These are phyloP conservation scores for Pogona vitticeps DNA, from an alignment of 2,113 vertebrate species.

Conservation along the genomic window DNA sequence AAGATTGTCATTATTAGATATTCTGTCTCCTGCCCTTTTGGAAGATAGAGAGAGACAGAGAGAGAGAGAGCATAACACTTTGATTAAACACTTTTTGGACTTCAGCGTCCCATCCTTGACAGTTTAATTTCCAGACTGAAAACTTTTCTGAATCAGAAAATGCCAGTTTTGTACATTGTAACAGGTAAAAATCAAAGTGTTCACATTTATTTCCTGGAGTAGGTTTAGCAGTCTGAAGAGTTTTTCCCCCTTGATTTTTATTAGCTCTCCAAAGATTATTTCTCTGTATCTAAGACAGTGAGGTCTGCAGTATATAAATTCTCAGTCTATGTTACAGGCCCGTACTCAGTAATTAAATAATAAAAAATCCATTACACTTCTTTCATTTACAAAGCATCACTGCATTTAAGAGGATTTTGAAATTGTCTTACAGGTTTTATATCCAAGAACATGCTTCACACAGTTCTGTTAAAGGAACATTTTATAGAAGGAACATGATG, in stretches of 20 bases:
- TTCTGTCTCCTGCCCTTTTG: conserved; percentile 65
- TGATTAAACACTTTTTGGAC: conserved; percentile 74
- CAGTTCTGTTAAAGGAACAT: background rate
- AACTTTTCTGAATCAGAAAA: conserved; percentile 77
- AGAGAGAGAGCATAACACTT: conserved; percentile 58
- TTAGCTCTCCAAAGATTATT: conserved; percentile 63
- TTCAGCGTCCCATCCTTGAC: conserved; percentile 74
- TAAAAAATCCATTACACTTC: background rate
- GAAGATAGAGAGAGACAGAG: too few relatives aligned
- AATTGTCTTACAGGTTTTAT: conserved; percentile 13
- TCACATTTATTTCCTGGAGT: conserved; percentile 69
- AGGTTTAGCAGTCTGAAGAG: conserved; percentile 61
- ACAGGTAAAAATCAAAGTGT: conserved; percentile 75
- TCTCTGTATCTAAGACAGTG: conserved; percentile 42
- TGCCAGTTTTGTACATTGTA: conserved; percentile 71
- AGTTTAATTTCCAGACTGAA: conserved; percentile 79
- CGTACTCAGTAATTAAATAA: conserved; percentile 39
- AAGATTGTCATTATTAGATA: conserved; percentile 62
- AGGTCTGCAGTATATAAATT: conserved; percentile 37
- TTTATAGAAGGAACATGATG: conserved; percentile 15
- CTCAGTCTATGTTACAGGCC: conserved; percentile 41
- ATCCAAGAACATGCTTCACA: conserved; percentile 10
- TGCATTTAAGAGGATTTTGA: conserved; percentile 22
- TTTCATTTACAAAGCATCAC: conserved; percentile 30
- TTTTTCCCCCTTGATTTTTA: conserved; percentile 36